Base-by-base conservation (phyloP, 2,113 vertebrate genomes). In the Psephotus haematonotus region DNA sequence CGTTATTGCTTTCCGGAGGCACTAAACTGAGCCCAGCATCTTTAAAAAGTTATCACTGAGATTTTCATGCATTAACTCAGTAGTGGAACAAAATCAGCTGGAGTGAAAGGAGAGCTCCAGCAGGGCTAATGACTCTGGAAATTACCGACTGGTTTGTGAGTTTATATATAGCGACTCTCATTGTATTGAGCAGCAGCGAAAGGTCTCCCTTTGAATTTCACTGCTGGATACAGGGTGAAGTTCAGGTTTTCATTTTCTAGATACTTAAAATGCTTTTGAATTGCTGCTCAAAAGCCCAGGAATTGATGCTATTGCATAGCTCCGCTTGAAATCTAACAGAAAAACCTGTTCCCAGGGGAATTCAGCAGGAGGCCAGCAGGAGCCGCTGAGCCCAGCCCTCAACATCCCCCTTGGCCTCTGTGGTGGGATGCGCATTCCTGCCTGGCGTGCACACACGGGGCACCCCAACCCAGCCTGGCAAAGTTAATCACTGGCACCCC, bases 91-190 rank as follows among this genome's bases (percentile, higher is more conserved):
- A 55, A 93, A 86, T 83, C 82, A 86, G 92, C 64, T 74, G 64
- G 79, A 92, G 68, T 78, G 85, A 94, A 90, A 94, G 93, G 88
- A 79, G 92, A 65, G 67, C 25, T 92, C 95, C 95, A 91, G 88
- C 92, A 37, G 96, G 57, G 95, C 57, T 96, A 96, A 96, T 65
- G 86, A 79, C 80, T 82, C 92, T 96, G 88, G 72, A 93, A 94
- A 94, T 88, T 88, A 86, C 85, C 25, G 16, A 49, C 55, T 78
- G 92, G 93, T 86, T 94, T 92, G 93, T 70, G 88, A 90, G 93
- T 86, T 92, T 97, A 92, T 96, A 90, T 94, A 93, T 94, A 96
- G 95, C 6, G 1, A 62, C 37, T 78, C 24, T 90, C 80, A 69
- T 88, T 94, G 95, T 94, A 57, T 41, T 44, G 63, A 94, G 81